These are phyloP conservation scores for Cloeon dipterum DNA, from an alignment of 2,888 invertebrate species.

Conservation along the genomic window DNA sequence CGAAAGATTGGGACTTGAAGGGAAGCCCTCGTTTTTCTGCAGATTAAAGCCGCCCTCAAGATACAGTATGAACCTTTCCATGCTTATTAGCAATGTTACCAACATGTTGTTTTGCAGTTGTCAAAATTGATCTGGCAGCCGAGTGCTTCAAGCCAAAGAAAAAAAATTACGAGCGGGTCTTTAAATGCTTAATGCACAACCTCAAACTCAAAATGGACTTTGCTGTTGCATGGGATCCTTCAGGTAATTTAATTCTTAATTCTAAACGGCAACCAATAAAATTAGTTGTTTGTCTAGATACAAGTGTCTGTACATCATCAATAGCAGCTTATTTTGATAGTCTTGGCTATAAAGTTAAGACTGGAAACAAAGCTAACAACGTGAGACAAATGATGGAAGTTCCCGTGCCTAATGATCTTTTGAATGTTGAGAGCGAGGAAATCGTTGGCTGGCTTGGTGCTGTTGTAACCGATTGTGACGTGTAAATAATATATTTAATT, in stretches of 20 bases:
- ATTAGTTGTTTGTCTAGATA: conserved; percentile 11
- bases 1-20: conserved; percentile 28
- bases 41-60: conserved; percentile 15
- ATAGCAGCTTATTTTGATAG: conserved; percentile 31
- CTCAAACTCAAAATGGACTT: conserved; percentile 19
- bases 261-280: not conserved
- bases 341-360: no score
- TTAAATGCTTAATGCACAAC: conserved; percentile 16
- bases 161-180: conserved; percentile 21
- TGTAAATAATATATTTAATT: conserved; percentile 10
- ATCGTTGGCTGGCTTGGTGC: conserved; percentile 32
- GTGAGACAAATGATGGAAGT: no score
- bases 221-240: conserved; percentile 27
- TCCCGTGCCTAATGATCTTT: no score
- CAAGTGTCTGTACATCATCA: conserved; percentile 30
- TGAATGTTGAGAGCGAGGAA: conserved; percentile 12
- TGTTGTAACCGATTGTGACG: conserved; percentile 21
- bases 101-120: conserved; percentile 19
- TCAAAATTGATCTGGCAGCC: conserved; percentile 24
- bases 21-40: conserved; percentile 20
- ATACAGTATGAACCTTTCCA: no score
- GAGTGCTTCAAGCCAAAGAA: conserved; percentile 21
- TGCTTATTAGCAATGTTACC: no score
- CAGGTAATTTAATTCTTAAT: conserved; percentile 13
- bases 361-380: no score